These are phyloP conservation scores for Sturnira hondurensis DNA, from an alignment of 2,113 vertebrate species.

Conservation along the genomic window DNA sequence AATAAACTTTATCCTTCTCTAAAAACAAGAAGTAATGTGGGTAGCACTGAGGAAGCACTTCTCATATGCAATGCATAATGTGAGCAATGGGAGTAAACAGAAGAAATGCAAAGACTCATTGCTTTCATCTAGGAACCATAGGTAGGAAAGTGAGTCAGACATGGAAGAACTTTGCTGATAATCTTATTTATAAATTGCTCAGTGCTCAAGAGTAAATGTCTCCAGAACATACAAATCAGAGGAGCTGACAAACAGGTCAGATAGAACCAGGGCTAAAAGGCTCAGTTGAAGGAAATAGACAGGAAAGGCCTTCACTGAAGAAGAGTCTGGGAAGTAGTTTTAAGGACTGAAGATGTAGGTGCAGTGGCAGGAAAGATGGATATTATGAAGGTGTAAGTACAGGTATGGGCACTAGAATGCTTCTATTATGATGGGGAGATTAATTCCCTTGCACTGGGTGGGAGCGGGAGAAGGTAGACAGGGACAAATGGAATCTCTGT, in stretches of 20 bases:
- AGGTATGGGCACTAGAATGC: too few relatives aligned
- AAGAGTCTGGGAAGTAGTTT: not conserved
- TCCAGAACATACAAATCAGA: not conserved
- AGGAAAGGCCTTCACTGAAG: too few relatives aligned
- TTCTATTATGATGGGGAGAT: not conserved
- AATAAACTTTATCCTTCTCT: not conserved
- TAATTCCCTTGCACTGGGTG: not conserved
- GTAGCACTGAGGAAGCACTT: not conserved
- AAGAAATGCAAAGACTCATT: not conserved
- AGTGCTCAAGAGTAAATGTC: not conserved
- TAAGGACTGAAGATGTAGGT: not conserved
- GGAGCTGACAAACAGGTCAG: not conserved
- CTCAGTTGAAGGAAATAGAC: not conserved
- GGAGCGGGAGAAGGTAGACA: not conserved
- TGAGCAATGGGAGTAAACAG: not conserved
- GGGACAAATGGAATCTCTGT: not conserved
- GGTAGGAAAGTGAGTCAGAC: not conserved
- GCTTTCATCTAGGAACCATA: not conserved
- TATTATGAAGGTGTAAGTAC: not conserved
- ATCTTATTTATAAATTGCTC: not conserved
- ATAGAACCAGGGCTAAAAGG: not conserved
- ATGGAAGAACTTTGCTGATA: not conserved
- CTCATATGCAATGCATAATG: not conserved
- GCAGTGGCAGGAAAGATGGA: not conserved
- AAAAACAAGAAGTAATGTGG: not conserved